Evolutionary conservation across 2,888 invertebrate species (phyloP).

Genomic region (Chloromyia formosa): DNA sequence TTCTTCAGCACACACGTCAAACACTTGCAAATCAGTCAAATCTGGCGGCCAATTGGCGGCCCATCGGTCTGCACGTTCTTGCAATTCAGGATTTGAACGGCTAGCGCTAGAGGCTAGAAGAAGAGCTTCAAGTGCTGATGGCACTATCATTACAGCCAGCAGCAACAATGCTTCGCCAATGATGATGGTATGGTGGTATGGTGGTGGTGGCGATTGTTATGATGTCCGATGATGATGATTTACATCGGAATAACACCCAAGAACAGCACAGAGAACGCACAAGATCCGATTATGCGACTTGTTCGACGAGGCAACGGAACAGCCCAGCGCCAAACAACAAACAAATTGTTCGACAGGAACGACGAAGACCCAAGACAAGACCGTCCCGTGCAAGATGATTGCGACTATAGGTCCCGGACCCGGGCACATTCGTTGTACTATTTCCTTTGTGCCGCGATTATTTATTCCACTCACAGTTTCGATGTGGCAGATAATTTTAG

Average conservation of each 20-base stretch:
- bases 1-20: background rate
- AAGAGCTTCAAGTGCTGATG: background rate
- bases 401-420: background rate
- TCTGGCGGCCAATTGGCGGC: constrained; percentile 15
- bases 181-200: too few relatives aligned
- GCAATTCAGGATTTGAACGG: background rate
- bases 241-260: constrained; percentile 11
- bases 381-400: too few relatives aligned
- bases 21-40: constrained; percentile 37
- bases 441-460: constrained; percentile 39
- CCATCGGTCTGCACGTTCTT: background rate
- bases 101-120: too few relatives aligned
- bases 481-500: constrained; percentile 44
- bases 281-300: background rate
- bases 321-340: too few relatives aligned
- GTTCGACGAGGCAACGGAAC: too few relatives aligned
- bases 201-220: too few relatives aligned
- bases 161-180: too few relatives aligned
- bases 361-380: constrained; percentile 30
- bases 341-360: background rate
- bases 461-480: constrained; percentile 40
- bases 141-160: too few relatives aligned
- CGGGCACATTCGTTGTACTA: constrained; percentile 10
- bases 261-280: constrained; percentile 3
- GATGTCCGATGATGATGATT: constrained; percentile 14